Evolutionary conservation across 1,140 invertebrate species (phyloP).

Genomic region (Mercenaria mercenaria): DNA sequence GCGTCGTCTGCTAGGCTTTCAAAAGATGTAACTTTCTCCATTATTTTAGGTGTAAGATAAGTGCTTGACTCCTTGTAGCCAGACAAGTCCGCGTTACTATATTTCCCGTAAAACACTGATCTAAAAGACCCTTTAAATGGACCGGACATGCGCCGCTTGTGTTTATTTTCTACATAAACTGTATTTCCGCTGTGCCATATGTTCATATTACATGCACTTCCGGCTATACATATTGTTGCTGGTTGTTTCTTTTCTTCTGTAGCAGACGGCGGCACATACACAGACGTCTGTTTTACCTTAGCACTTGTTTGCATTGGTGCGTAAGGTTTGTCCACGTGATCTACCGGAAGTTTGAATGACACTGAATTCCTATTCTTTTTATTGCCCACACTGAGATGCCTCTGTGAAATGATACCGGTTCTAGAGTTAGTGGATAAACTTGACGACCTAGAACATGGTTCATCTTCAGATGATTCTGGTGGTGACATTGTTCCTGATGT

Average conservation of each 20-base stretch:
- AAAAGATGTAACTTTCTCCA: constrained; percentile 44
- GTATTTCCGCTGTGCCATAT: constrained; percentile 27
- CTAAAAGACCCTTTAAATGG: constrained; percentile 54
- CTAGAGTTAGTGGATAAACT: constrained; percentile 39
- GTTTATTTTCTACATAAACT: not conserved
- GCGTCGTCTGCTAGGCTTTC: not conserved
- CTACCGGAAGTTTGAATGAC: constrained; percentile 55
- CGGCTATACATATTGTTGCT: not conserved
- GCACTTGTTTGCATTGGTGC: constrained; percentile 40
- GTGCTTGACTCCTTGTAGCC: not conserved
- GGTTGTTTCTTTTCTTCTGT: not conserved
- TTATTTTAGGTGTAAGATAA: constrained; percentile 22
- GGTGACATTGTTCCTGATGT: not conserved
- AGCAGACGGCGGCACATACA: not conserved
- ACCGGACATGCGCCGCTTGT: not conserved
- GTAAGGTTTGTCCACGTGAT: constrained; percentile 63
- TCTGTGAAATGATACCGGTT: constrained; percentile 50
- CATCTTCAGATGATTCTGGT: constrained; percentile 11
- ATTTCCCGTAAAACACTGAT: constrained; percentile 34
- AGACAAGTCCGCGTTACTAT: not conserved
- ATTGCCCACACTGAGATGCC: not conserved
- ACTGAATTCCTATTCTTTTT: constrained; percentile 38
- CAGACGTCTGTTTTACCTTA: not conserved
- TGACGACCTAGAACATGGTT: not conserved
- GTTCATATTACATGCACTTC: not conserved